Evolutionary conservation across 2,888 invertebrate genomes (phyloP), one percentile per base, ranked within the genome.

Genomic region (Sinodicranocentrus sp.): DNA sequence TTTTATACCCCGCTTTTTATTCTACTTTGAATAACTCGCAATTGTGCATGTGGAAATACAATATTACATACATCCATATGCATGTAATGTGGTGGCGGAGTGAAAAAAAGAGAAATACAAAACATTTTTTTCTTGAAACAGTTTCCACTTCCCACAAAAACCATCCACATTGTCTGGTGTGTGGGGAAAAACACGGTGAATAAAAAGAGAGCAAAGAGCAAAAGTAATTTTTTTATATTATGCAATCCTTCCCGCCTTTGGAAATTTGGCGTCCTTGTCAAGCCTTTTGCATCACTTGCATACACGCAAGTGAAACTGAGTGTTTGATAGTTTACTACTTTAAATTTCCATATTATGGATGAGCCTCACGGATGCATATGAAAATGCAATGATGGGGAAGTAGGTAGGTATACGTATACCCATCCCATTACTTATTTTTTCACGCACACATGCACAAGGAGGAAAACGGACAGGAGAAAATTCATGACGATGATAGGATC

Each of bases 1-100:
- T 63, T 75, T 63, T 75, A 75, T 48, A 39, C 33, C 19, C 54
- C 68, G n/a, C 19, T 68, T 77, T 65, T 77, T 68, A 67, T 77
- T 67, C 26, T 21, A 75, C 28, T 61, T 68, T 44, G 57, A 77
- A 68, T 67, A 68, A 77, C 77, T 68, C 68, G 21, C 28, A n/a
- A n/a, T n/a, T 8, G 59, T 15, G 15, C 5, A 26, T 48, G n/a
- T 5, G 48, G n/a, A 3, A 48, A 48, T 48, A 15, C 48, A 10
- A 15, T n/a, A 10, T 48, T 21, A 54, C 13, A 23, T 21, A 54
- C 23, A 54, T 54, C 2, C 23, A 23, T 54, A 21, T 23, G 21
- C 54, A 54, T 54, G 21, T 23, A 23, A 1, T 54, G 21, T 48
- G 54, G 5, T 54, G 54, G 5, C 54, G 54, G 54, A 54, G 17